These are phyloP conservation scores for Morbakka virulenta DNA, from an alignment of 30 jellyfish, hydroid and myxozoan species.

Conservation along the genomic window DNA sequence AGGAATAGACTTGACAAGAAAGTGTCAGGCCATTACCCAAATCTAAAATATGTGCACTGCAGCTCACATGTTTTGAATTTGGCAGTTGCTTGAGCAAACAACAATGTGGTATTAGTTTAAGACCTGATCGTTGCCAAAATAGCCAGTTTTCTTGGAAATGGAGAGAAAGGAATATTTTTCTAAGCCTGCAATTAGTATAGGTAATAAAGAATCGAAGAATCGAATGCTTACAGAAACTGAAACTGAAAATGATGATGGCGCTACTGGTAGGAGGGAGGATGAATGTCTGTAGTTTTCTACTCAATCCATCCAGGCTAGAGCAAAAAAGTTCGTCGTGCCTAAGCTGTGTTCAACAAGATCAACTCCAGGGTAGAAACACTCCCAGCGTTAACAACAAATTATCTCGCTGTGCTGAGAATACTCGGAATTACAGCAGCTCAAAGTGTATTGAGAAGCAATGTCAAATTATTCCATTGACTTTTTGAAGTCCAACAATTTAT, in stretches of 20 bases:
- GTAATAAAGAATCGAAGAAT: constrained; percentile 24
- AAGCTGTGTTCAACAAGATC: constrained; percentile 37
- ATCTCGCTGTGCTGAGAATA: constrained; percentile 33
- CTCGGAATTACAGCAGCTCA: constrained; percentile 30
- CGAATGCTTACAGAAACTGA: constrained; percentile 38
- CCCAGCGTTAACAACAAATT: constrained; percentile 29
- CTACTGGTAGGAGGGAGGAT: constrained; percentile 17
- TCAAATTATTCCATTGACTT: too few species aligned
- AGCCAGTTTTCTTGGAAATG: constrained; percentile 39
- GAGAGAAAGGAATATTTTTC: constrained; percentile 27
- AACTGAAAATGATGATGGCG: constrained; percentile 11
- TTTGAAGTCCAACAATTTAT: too few species aligned
- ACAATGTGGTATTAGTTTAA: constrained; percentile 22
- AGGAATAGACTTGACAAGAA: too few species aligned
- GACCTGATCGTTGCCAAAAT: constrained; percentile 41
- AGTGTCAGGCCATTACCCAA: constrained; percentile 44
- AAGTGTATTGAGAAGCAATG: constrained; percentile 30
- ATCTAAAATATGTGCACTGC: constrained; percentile 22
- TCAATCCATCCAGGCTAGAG: constrained; percentile 43
- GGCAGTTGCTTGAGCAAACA: constrained; percentile 40
- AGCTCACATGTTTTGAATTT: constrained; percentile 38
- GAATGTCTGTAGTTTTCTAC: constrained; percentile 7
- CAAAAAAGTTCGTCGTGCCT: constrained; percentile 28
- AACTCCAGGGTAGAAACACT: constrained; percentile 44
- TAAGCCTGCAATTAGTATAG: constrained; percentile 22